Evolutionary conservation across 2,113 vertebrate species (phyloP).

Genomic region (Montifringilla adamsi): DNA sequence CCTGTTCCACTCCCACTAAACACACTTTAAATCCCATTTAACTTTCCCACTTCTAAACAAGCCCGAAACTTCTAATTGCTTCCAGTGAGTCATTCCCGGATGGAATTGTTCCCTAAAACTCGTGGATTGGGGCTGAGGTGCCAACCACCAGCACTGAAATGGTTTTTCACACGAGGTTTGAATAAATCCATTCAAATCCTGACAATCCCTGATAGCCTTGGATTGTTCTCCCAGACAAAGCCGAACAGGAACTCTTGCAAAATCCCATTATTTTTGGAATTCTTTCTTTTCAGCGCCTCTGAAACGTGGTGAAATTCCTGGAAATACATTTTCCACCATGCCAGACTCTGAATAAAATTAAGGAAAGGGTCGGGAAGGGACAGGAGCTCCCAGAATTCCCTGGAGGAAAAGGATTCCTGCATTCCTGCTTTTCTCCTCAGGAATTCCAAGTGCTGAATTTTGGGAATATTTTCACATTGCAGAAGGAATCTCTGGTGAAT

Average conservation of each 20-base stretch:
- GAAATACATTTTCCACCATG: background rate
- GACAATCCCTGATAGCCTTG: background rate
- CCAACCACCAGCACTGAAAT: too few relatives aligned
- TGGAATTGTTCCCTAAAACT: background rate
- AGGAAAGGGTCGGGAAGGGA: background rate
- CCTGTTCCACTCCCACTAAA: fast-evolving
- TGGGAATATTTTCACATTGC: background rate
- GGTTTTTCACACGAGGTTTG: background rate
- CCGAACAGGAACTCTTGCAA: background rate
- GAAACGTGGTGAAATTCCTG: fast-evolving
- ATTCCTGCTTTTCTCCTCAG: background rate
- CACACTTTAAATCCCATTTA: background rate
- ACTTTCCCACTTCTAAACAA: background rate
- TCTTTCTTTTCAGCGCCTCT: fast-evolving
- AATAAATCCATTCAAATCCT: background rate
- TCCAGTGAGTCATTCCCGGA: background rate
- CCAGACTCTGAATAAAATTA: background rate
- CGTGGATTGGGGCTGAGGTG: background rate
- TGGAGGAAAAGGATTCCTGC: background rate
- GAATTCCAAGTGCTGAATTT: background rate
- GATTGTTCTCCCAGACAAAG: background rate
- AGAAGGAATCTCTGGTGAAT: background rate
- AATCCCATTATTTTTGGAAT: background rate
- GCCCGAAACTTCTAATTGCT: too few relatives aligned
- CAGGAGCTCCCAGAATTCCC: background rate